These are phyloP conservation scores for Chelmon rostratus DNA, from an alignment of 2,797 vertebrate species.

Conservation along the genomic window DNA sequence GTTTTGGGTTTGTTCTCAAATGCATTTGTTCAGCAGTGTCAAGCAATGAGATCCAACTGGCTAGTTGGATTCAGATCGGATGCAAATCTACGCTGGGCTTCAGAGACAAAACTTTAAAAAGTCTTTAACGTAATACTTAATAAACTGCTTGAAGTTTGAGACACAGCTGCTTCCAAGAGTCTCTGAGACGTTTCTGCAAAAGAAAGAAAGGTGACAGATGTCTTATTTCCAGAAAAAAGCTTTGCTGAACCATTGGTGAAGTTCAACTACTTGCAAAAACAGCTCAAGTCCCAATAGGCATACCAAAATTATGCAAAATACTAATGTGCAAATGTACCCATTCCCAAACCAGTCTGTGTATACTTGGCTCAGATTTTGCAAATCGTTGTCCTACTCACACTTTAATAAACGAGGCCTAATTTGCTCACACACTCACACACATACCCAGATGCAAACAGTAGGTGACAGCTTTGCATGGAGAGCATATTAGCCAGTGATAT, in stretches of 20 bases:
- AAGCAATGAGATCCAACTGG: conserved; percentile 18
- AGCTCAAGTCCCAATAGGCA: not conserved
- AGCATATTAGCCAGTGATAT: not conserved
- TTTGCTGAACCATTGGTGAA: not conserved
- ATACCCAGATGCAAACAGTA: not conserved
- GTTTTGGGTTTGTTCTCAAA: conserved; percentile 20
- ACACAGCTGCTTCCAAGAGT: not conserved
- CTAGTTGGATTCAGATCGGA: not conserved
- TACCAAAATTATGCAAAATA: not conserved
- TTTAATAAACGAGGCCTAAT: not conserved
- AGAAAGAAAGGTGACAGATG: not conserved
- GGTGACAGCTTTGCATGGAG: not conserved
- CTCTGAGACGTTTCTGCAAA: not conserved
- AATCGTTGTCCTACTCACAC: not conserved
- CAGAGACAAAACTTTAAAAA: not conserved
- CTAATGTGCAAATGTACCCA: not conserved
- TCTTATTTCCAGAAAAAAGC: not conserved
- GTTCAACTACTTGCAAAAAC: not conserved
- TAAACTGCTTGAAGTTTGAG: not conserved
- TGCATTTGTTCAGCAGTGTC: conserved; percentile 25
- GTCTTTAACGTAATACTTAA: not conserved
- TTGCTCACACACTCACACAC: not conserved
- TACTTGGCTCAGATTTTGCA: not conserved
- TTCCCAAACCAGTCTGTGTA: not conserved
- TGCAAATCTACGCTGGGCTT: not conserved